Evolutionary conservation across 2,113 vertebrate species (phyloP).

Genomic region (Cryptotis parvus): DNA sequence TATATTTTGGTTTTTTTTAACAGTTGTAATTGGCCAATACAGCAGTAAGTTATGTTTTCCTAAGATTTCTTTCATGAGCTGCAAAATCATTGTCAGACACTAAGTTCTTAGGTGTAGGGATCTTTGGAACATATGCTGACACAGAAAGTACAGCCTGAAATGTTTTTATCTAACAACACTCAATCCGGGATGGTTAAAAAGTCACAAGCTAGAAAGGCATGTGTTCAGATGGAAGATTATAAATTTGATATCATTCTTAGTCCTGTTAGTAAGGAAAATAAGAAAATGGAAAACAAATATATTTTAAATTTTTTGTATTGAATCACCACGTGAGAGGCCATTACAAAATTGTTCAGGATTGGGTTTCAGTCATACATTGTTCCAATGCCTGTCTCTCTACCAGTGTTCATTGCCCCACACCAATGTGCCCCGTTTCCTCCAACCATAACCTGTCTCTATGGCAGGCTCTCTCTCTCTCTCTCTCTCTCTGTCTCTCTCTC

Average conservation of each 20-base stretch:
- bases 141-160: no score
- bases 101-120: background rate
- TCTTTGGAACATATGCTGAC: background rate
- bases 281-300: background rate
- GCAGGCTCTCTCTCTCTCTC: no score
- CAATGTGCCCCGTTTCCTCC: no score
- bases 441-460: no score
- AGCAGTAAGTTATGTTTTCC: background rate
- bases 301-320: no score
- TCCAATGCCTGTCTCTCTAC: no score
- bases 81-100: background rate
- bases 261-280: background rate
- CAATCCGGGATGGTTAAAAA: background rate
- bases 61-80: background rate
- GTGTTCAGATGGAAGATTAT: background rate
- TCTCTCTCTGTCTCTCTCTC: no score
- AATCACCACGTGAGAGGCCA: no score
- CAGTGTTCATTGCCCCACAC: no score
- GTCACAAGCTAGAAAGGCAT: background rate
- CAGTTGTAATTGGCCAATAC: conserved; percentile 7
- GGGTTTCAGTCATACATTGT: no score
- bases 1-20: conserved; percentile 57
- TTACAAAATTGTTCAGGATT: no score
- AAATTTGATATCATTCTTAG: background rate
- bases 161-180: background rate